Evolutionary conservation across 2,113 vertebrate species (phyloP), one percentile per base, ranked within the genome.

Genomic region (Gnathonemus echidnorhynchus): DNA sequence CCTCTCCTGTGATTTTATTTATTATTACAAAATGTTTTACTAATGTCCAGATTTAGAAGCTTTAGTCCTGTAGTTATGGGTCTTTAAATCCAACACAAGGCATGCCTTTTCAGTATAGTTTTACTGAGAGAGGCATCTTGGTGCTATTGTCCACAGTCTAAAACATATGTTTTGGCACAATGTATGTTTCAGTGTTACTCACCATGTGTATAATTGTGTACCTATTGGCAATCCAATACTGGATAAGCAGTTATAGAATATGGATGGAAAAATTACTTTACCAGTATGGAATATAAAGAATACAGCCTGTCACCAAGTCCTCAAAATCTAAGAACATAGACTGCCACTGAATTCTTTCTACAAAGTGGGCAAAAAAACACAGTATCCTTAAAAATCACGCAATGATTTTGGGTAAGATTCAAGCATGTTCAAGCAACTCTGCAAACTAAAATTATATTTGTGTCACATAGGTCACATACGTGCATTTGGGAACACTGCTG

Each of bases 1-100:
- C 91, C 91, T 94, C 91, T 93, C 94, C 94, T 94, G 94, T 94
- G 92, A 93, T 88, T 88, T 90, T 91, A 89, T 89, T 91, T 90
- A 27, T 74, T 85, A 88, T 27, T 89, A 11, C 21, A 53, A 56
- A 56, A 9, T n/a, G 6, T 46, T n/a, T 90, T 52, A 77, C 11
- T 42, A 77, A 80, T 90, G 48, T 48, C 46, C 58, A 58, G 66
- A 11, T 88, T 52, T 39, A 31, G 2, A 19, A 48, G 15, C 48
- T 19, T 86, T 35, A 50, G 10, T 13, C 13, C 21, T 50, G 84
- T 49, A 35, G 31, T 39, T 74, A 49, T n/a, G 21, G 13, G 35
- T 27, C 45, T 80, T 50, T 45, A 45, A 85, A 24, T 48, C 11
- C 31, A 83, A 45, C 6, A 84, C 77, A 74, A 31, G n/a, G 21